These are phyloP conservation scores for Enteromius argenteus DNA, from an alignment of 2,797 vertebrate species.

Conservation along the genomic window DNA sequence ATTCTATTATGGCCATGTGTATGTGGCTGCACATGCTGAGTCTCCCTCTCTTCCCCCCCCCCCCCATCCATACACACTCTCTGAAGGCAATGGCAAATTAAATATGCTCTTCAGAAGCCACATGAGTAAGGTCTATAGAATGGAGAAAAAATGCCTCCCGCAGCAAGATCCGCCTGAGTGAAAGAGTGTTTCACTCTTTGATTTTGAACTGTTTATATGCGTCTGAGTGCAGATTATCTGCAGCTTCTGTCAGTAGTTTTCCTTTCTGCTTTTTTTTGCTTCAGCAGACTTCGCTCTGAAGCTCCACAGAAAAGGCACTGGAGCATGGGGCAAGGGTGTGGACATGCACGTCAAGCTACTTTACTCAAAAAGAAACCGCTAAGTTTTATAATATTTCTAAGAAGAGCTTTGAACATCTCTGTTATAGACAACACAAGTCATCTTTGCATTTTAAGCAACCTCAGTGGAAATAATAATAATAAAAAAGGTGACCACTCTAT, in stretches of 20 bases:
- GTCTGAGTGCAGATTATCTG: conserved; percentile 42
- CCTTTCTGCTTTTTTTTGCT: conserved; percentile 19
- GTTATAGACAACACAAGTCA: not conserved
- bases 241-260: conserved; percentile 46
- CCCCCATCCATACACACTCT: not conserved
- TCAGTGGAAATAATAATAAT: not conserved
- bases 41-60: not conserved
- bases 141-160: conserved; percentile 23
- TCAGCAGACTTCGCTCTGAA: conserved; percentile 27
- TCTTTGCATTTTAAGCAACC: not conserved
- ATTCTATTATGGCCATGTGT: conserved; percentile 14
- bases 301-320: conserved; percentile 56
- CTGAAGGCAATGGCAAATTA: conserved; percentile 18
- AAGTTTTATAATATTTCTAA: not conserved
- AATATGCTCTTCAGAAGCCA: conserved; percentile 28
- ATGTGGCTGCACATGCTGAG: not conserved
- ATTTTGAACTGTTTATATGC: conserved; percentile 39
- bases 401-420: not conserved
- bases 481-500: not conserved
- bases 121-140: conserved; percentile 24
- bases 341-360: conserved; percentile 27
- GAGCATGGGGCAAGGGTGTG: conserved; percentile 45
- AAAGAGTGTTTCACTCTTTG: conserved; percentile 34
- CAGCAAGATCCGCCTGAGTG: not conserved
- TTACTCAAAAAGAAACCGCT: not conserved